Base-by-base conservation (phyloP, 2,888 invertebrate genomes). In the Spisula solida region DNA sequence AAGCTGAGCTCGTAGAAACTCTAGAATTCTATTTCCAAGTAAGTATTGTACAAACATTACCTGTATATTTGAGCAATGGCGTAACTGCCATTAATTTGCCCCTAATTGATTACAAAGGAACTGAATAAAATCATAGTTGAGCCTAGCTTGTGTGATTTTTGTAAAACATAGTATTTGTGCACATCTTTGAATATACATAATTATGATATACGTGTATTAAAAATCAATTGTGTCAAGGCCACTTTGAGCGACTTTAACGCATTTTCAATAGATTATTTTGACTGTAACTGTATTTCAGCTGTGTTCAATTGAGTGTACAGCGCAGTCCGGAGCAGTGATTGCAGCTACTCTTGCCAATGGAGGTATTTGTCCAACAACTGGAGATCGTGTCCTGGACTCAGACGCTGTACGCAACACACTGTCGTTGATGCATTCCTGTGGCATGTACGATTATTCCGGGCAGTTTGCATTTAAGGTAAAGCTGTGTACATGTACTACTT, bases 21-120 rank as follows among this genome's bases (percentile, higher is more conserved):
- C 98, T 99, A 98, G 99, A 99, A 96, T 99, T 99, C 96, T 99
- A 99, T 96, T 99, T 99, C 96, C 99, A 99, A 97, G 98, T 98
- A 98, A 93, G 97, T 78, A 8, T 34, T 75, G 41, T 41, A 41
- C 8, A 41, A 5, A 8, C 41, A 41, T 41, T 41, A 8, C 41
- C 2, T 41, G 41, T 41, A 41, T 5, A 41, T 41, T 41, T 8
- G 41, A 41, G 2, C 41, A 41, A 41, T 5, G 2, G 2, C 8
- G 41, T 41, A 5, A 5, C 41, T 41, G 41, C 8, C 8, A 41
- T 41, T n/a, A n/a, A n/a, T n/a, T n/a, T n/a, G n/a, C n/a, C n/a
- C n/a, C n/a, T n/a, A n/a, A n/a, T n/a, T n/a, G n/a, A n/a, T n/a
- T n/a, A n/a, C n/a, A n/a, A n/a, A n/a, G n/a, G n/a, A n/a, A n/a